Conservation (phyloP, 2,888 invertebrate species). For the Stratiomys singularior region DNA sequence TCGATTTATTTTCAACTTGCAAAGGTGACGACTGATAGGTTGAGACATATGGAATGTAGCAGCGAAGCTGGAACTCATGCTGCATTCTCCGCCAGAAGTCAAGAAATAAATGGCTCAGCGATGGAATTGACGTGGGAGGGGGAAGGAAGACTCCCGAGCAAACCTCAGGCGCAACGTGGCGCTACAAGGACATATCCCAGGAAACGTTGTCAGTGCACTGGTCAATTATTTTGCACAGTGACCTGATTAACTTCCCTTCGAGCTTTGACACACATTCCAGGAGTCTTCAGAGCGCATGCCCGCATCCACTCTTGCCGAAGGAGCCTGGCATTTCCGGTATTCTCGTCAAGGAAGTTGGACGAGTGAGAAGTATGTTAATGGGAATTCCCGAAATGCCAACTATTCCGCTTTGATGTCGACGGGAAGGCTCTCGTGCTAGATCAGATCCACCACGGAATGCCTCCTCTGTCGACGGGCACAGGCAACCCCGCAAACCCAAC, state of each 20-base stretch:
- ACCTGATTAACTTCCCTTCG: constrained; percentile 10
- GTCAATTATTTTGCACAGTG: not conserved
- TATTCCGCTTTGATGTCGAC: not conserved
- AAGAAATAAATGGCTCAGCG: no score
- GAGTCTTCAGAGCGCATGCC: constrained; percentile 34
- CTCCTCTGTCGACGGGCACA: not conserved
- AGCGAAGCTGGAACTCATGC: no score
- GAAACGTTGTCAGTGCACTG: not conserved
- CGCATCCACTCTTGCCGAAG: not conserved
- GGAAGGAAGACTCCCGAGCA: no score
- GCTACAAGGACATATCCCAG: not conserved
- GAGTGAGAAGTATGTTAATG: not conserved
- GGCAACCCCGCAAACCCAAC: not conserved
- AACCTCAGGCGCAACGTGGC: not conserved
- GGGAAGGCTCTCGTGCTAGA: not conserved
- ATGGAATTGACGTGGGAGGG: not conserved
- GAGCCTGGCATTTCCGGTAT: constrained; percentile 2
- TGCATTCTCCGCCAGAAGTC: no score
- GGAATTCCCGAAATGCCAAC: not conserved
- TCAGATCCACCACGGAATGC: no score
- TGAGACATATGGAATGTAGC: no score
- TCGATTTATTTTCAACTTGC: no score
- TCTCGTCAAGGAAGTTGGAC: not conserved
- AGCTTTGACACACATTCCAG: constrained; percentile 34
- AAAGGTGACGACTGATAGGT: no score